A percentile compares a stretch with the other conserved stretches of the same genome.
Conservation (phyloP, 2,113 vertebrate genomes). For the Helogale parvula region DNA sequence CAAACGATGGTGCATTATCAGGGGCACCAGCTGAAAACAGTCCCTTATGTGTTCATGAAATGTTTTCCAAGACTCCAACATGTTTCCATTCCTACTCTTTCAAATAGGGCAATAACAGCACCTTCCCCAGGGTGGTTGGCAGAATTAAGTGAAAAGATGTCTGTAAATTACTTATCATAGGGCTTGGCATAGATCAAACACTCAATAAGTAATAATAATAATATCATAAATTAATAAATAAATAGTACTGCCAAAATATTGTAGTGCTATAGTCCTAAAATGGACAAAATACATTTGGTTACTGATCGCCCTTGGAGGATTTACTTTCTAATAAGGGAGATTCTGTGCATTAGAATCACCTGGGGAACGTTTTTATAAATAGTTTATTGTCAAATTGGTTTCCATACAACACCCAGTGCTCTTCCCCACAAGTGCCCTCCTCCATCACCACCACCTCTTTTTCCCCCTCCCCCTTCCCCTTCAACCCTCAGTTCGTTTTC, state of each 20-base stretch:
- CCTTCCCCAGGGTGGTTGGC: neutral
- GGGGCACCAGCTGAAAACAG: neutral
- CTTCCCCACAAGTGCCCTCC: no score
- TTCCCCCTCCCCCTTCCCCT: no score
- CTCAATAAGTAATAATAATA: conserved; percentile 16
- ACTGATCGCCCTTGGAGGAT: neutral
- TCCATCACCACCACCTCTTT: no score
- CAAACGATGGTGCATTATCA: neutral
- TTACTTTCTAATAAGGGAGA: neutral
- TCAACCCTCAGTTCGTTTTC: no score
- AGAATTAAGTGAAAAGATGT: neutral
- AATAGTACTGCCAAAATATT: neutral
- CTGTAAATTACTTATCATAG: neutral
- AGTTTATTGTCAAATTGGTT: no score
- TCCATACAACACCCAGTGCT: no score
- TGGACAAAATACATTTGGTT: neutral
- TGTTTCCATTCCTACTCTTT: neutral
- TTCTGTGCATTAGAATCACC: neutral
- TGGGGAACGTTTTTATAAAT: no score
- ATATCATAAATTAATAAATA: conserved; percentile 33
- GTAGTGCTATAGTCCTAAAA: neutral
- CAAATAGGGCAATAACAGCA: neutral
- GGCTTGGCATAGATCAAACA: neutral
- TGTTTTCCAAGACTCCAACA: neutral
- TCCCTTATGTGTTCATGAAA: neutral